Evolutionary conservation across 2,113 vertebrate species (phyloP).

Genomic region (Puntigrus tetrazona): DNA sequence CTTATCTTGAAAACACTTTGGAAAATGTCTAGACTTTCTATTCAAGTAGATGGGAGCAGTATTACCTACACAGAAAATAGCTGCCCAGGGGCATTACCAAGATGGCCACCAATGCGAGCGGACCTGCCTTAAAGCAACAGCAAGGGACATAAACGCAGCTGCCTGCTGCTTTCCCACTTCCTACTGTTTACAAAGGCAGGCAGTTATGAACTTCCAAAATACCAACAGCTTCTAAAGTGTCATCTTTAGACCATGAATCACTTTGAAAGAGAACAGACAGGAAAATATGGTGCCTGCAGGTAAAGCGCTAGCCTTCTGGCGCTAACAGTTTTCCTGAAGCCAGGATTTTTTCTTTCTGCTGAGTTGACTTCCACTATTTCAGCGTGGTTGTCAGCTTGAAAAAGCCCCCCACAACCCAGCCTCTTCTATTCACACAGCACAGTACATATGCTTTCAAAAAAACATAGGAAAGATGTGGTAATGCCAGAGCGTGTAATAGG

Average conservation of each 20-base stretch:
- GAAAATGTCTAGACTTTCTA: neutral
- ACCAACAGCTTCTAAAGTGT: constrained; percentile 39
- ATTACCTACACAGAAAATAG: neutral
- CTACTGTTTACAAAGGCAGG: constrained; percentile 45
- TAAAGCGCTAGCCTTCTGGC: constrained; percentile 17
- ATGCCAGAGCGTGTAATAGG: constrained; percentile 56
- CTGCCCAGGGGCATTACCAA: neutral
- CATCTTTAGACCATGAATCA: constrained; percentile 44
- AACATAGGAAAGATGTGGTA: constrained; percentile 38
- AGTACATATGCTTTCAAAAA: constrained; percentile 54
- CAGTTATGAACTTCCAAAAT: constrained; percentile 31
- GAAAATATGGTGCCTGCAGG: constrained; percentile 43
- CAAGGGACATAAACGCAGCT: neutral
- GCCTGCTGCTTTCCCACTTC: constrained; percentile 22
- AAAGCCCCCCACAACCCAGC: constrained; percentile 17
- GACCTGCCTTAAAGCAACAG: constrained; percentile 6
- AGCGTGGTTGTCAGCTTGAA: neutral
- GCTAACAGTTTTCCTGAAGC: constrained; percentile 41
- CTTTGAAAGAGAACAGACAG: constrained; percentile 40
- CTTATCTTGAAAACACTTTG: neutral
- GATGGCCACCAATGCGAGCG: neutral
- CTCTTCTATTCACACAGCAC: constrained; percentile 35
- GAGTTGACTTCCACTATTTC: constrained; percentile 39
- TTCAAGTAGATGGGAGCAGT: neutral
- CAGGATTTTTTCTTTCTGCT: constrained; percentile 18